phyloP scores from a whole-genome alignment of 2,888 invertebrate genomes.

The Punctoribates punctum region DNA sequence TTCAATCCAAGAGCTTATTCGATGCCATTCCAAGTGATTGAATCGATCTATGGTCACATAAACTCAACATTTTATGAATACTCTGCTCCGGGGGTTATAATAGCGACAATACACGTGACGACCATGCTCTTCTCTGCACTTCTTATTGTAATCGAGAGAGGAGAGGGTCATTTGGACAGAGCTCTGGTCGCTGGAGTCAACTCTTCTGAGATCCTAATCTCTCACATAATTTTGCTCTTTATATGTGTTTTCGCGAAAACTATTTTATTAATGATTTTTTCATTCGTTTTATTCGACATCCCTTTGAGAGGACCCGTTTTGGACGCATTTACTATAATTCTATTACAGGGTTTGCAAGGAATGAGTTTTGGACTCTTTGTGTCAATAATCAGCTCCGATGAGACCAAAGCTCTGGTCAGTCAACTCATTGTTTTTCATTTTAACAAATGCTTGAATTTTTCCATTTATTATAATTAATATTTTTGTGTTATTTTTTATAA shows the following conservation, averaged over 20 bases:
- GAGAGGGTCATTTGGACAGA: conserved; percentile 82
- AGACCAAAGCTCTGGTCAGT: conserved; percentile 81
- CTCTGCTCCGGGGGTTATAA: conserved; percentile 91
- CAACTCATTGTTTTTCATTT: neutral
- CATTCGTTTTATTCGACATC: conserved; percentile 82
- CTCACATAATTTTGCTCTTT: conserved; percentile 73
- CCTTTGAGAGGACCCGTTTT: conserved; percentile 83
- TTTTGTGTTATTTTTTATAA: neutral
- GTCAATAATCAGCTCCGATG: conserved; percentile 83
- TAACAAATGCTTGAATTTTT: neutral
- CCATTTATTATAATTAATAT: neutral
- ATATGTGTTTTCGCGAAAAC: conserved; percentile 86
- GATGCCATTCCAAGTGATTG: conserved; percentile 51
- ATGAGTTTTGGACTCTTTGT: conserved; percentile 96
- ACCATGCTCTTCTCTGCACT: conserved; percentile 89
- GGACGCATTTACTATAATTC: conserved; percentile 75
- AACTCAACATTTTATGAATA: conserved; percentile 91
- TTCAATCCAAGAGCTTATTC: conserved; percentile 74
- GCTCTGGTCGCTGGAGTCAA: conserved; percentile 61
- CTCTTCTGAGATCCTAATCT: conserved; percentile 53
- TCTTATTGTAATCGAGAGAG: conserved; percentile 80
- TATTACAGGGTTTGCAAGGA: conserved; percentile 85
- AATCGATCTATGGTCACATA: conserved; percentile 41
- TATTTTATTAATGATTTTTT: conserved; percentile 79
- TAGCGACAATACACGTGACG: conserved; percentile 81